Base-by-base conservation (phyloP, 2,888 invertebrate species). In the Lepidochrysops patricia region DNA sequence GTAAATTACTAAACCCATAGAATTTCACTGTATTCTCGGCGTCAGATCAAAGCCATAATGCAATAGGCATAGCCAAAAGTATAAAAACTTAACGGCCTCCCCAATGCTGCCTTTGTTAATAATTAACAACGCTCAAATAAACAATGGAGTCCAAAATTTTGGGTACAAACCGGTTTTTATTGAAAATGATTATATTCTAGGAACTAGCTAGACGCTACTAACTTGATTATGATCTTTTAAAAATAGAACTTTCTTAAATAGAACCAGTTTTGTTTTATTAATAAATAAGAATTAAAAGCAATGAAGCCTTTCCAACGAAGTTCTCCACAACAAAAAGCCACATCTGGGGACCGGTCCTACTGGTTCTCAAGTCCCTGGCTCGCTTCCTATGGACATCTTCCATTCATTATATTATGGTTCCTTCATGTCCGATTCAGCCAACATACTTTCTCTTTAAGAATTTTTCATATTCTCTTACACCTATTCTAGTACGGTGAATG, bases 261-360 rank as follows among this genome's bases (percentile, higher is more conserved):
- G 7, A 43, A 19, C 19, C 7, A 43, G 19, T 43, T 43, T 19
- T 19, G 43, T n/a, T 52, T 32, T 59, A 52, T 58, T 9, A 49
- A 50, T 52, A 52, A 52, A 26, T 34, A 13, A 35, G 50, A 66
- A 66, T 72, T 69, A 72, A 73, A 72, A 72, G 71, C 65, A 67
- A 62, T 62, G 57, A 63, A 19, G 49, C 23, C 48, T 32, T 63
- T 64, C 67, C 61, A 63, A 66, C 66, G 64, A 63, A 62, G 64
- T 66, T 65, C 66, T 66, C 65, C 66, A 70, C 70, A 71, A 74
- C 73, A 83, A 83, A 82, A 83, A 83, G 71, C 73, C 67, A 67
- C 67, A 68, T 58, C 58, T 57, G 26, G 62, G 68, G 76, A 84
- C 84, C 81, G 80, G 84, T 84, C 80, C 69, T 72, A 74, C 84